Evolutionary conservation across 2,797 vertebrate genomes (phyloP), one percentile per base, ranked within the genome.

Genomic region (Epinephelus malabaricus): DNA sequence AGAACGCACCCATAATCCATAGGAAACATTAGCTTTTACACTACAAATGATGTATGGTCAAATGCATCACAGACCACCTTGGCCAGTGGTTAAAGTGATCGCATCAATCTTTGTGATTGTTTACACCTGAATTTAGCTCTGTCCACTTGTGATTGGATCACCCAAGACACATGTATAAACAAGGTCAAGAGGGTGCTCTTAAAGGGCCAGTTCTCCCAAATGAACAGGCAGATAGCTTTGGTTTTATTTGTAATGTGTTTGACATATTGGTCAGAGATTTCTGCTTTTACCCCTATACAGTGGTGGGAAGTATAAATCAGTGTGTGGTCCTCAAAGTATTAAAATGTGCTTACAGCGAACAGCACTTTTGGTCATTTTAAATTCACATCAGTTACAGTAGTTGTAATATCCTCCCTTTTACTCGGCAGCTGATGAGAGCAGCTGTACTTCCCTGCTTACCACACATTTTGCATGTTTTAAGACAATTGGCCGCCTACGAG

Each of bases 401-500:
- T 46, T 76, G 25, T 72, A n/a, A 40, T 45, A 56, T 51, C 43
- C 11, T 51, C 38, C 11, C 50, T 70, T 79, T 54, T 11, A 66
- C 43, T 51, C 27, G 21, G 43, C 30, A 6, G 56, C 47, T 53
- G 59, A 87, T 9, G 19, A 25, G 50, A 77, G 66, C 72, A 23
- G 58, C 76, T 71, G 63, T 50, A 54, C 45, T 51, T 61, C 21
- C 27, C 1, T 10, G 8, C 53, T 83, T 73, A 49, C 50, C 65
- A 49, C 86, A 49, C 71, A 69, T 78, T 82, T 60, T 19, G 56
- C 83, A 73, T 76, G 76, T 84, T 89, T 84, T 74, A 76, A 70
- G 59, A 82, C 82, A 79, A 88, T 73, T 66, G 68, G n/a, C 76
- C 34, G 17, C 75, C 68, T 27, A 47, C 15, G 18, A 66, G 34